Base-by-base conservation (phyloP, 1,140 invertebrate species). In the Aporrectodea caliginosa region DNA sequence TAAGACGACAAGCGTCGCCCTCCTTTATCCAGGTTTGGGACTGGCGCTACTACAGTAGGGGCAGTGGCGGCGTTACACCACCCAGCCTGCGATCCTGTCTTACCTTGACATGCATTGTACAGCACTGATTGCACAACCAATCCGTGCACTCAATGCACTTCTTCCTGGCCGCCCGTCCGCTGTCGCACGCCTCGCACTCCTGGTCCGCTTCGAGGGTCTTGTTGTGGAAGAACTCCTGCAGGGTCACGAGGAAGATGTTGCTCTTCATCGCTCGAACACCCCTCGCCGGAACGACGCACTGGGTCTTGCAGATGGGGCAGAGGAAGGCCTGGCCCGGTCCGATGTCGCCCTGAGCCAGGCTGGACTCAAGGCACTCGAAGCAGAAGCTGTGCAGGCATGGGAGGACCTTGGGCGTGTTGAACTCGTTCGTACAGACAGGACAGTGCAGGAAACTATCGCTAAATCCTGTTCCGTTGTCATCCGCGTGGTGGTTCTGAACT, bases 311-410 rank as follows among this genome's bases (percentile, higher is more conserved):
- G 34, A 81, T 78, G 35, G 80, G 80, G 29, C 80, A 81, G 2
- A 81, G 73, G 30, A 81, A 81, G 29, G 76, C 80, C 43, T 81
- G 75, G 16, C 80, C 80, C 22, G 71, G 77, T 16, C 77, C 77
- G n/a, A 81, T 81, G 32, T 34, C 73, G 77, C 75, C 77, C 33
- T 81, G 69, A n/a, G 32, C 27, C 16, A 81, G 72, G 70, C 75
- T 81, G n/a, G 69, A 43, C 14, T 31, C 73, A 22, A 81, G 35
- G 31, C 80, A 81, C 2, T 81, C 80, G 29, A 33, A 78, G 71
- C 80, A 81, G 80, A 81, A 81, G 32, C 69, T 81, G 70, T 81
- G 80, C 71, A 81, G 73, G 34, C 80, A 81, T 0, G 80, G 80
- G 30, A 81, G 68, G n/a, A 81, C 22, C 30, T 81, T 81, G 0